Conservation (phyloP, 2,888 invertebrate genomes). For the Sclerodermus sp. region DNA sequence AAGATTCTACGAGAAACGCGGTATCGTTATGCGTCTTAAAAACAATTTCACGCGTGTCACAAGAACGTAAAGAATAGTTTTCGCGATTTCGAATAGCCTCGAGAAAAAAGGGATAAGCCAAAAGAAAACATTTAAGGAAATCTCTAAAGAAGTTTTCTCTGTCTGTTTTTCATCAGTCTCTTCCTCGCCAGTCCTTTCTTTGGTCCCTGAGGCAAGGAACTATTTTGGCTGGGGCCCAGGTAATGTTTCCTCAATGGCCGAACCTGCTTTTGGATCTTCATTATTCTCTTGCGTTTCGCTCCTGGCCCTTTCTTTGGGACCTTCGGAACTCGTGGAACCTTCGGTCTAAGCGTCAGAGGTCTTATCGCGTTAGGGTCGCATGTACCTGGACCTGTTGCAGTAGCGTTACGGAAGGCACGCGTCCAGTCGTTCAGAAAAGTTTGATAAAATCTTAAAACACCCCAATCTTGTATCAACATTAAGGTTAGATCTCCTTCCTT, state of each 20-base stretch:
- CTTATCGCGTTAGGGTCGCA: conserved; percentile 41
- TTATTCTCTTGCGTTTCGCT: conserved; percentile 21
- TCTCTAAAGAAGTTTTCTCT: conserved; percentile 22
- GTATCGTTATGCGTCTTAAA: no score
- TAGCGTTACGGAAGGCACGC: conserved; percentile 57
- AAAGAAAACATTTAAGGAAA: no score
- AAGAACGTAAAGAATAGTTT: not conserved
- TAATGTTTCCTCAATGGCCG: conserved; percentile 28
- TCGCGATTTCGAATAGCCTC: no score
- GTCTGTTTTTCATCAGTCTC: conserved; percentile 35
- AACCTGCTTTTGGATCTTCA: conserved; percentile 28
- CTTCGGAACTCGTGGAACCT: not conserved
- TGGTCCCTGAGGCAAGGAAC: conserved; percentile 26
- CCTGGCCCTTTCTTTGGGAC: conserved; percentile 13
- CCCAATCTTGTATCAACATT: conserved; percentile 65
- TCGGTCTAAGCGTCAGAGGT: conserved; percentile 36
- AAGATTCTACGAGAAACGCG: no score
- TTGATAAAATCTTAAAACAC: conserved; percentile 64
- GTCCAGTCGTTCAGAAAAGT: conserved; percentile 66
- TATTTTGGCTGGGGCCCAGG: conserved; percentile 22
- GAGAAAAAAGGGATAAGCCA: no score
- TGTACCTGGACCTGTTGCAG: conserved; percentile 44
- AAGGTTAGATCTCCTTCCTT: conserved; percentile 60
- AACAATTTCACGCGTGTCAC: no score
- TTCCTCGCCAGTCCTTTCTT: conserved; percentile 28